Evolutionary conservation across 2,888 invertebrate genomes (phyloP).

Genomic region (Horisme vitalbata): DNA sequence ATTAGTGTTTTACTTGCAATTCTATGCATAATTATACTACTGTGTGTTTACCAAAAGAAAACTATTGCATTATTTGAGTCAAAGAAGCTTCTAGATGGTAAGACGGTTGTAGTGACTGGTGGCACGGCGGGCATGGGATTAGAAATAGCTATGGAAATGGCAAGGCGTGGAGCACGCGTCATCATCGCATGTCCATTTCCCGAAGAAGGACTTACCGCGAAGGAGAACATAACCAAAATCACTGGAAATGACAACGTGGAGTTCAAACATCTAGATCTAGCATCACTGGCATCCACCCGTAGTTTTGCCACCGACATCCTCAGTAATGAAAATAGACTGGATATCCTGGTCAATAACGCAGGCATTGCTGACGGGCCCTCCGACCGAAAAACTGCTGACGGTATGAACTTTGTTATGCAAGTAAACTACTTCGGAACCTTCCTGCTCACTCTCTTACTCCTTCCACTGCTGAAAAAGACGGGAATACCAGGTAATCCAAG

Average conservation of each 20-base stretch:
- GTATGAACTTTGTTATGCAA: slow-evolving; percentile 92
- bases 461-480: slow-evolving; percentile 86
- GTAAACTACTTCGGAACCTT: slow-evolving; percentile 97
- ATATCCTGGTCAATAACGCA: slow-evolving; percentile 93
- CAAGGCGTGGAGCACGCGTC: slow-evolving; percentile 53
- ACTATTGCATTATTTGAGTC: slow-evolving; percentile 38
- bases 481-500: slow-evolving; percentile 79
- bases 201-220: slow-evolving; percentile 49
- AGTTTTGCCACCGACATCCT: slow-evolving; percentile 89
- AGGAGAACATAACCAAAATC: slow-evolving; percentile 83
- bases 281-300: slow-evolving; percentile 87
- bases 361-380: slow-evolving; percentile 85
- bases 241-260: slow-evolving; percentile 85
- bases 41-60: slow-evolving; percentile 12
- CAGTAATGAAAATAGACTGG: slow-evolving; percentile 85
- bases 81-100: slow-evolving; percentile 41
- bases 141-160: slow-evolving; percentile 54
- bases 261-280: slow-evolving; percentile 87
- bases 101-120: slow-evolving; percentile 54
- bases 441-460: slow-evolving; percentile 91
- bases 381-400: slow-evolving; percentile 85
- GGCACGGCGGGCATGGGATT: slow-evolving; percentile 61
- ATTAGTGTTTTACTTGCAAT: slow-evolving; percentile 6
- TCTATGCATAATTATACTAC: neutral
- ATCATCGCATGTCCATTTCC: slow-evolving; percentile 59